Base-by-base conservation (phyloP, 2,797 vertebrate genomes). In the Luscinia megarhynchos region DNA sequence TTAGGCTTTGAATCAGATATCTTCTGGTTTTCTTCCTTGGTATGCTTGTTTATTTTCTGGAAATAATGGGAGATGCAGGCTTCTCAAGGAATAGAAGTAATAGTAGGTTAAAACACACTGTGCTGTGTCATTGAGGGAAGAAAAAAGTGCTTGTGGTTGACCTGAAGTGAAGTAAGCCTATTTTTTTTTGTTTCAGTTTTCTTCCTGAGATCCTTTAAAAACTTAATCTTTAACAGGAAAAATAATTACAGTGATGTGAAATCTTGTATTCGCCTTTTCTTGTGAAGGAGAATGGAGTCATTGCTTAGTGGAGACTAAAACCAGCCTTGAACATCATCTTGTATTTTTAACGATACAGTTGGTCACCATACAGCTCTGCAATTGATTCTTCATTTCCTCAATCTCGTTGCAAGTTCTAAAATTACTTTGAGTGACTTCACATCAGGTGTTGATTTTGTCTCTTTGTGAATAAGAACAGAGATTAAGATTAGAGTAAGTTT, bases 301-400 rank as follows among this genome's bases (percentile, higher is more conserved):
- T 75, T 74, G 66, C 19, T 84, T 20, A 2, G 30, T 68, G 23
- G 17, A 55, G 66, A 54, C 27, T 20, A 69, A 76, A 90, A 69
- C 5, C 41, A 64, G 12, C 23, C 18, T 24, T 73, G 23, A 75
- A 16, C 30, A 40, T 72, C 7, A 23, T 38, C 41, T 75, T 15
- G 4, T 26, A 12, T 74, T 5, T 5, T 40, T 67, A 4, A 34
- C 0, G 0, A 57, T 63, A 24, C 17, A 34, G 18, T 55, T 45
- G 6, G 4, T 66, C 38, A 21, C 15, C 2, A 0, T 58, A 19
- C 1, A 3, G 16, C 58, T 76, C 64, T 77, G 24, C 73, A 13
- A 21, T 24, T 48, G 11, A 57, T 0, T 2, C 46, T 84, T 53
- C 2, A 2, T 77, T 86, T 83, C 80, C 38, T 75, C 16, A 48